Base-by-base conservation (phyloP, 2,113 vertebrate species). In the Diadophis punctatus region DNA sequence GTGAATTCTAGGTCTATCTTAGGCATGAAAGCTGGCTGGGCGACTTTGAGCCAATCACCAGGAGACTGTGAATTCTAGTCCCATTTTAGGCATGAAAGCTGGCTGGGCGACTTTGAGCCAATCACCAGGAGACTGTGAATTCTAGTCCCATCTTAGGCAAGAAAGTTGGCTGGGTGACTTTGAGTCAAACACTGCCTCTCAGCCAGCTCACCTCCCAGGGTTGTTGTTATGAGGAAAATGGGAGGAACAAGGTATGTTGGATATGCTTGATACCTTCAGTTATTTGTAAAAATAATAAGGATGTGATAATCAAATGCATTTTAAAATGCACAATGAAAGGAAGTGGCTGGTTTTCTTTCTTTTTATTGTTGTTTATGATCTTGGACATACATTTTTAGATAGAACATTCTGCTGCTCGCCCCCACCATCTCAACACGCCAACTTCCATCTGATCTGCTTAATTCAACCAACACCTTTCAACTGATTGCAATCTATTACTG, bases 401-500 rank as follows among this genome's bases (percentile, higher is more conserved):
- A 97, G 96, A 96, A 56, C 91, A 94, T 94, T 92, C 94, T 4
- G 14, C 89, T 89, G 30, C 30, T 68, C 60, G 30, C 60, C 11
- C 93, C 87, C 60, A 90, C 95, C 94, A 27, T 39, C 68, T 80
- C 86, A 43, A 87, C 0, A 91, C 10, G 49, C 87, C 53, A 92
- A 43, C n/a, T 48, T 89, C 89, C 94, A 92, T 95, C 96, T 95
- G 93, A 68, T 96, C 96, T 95, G 91, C 95, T 96, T 96, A 97
- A 97, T 96, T 96, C 96, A 95, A 91, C 92, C 93, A 6, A 52
- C 91, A 96, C 96, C 93, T 80, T 96, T 46, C 94, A 2, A 94
- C 95, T 98, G 97, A 97, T 97, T 97, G 97, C 97, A 97, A 97
- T 97, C 96, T 97, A 86, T 51, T 87, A 30, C 95, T 98, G 97